A percentile compares a stretch with the other conserved stretches of the same genome.
Conservation (phyloP, 2,797 vertebrate species). For the Coluber constrictor region DNA sequence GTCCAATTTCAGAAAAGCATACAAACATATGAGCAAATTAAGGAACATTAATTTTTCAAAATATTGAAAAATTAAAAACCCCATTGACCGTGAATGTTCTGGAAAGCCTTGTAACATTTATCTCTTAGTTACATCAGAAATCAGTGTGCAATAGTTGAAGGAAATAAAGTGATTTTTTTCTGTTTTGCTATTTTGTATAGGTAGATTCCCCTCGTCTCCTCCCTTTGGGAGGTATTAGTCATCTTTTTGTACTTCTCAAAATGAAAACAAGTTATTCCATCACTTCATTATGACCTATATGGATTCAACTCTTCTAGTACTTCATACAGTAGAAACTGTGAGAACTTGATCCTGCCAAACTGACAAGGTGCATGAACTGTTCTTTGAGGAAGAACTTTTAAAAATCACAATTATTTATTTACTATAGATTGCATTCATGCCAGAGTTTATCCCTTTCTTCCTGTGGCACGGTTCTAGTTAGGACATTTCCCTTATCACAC, state of each 20-base stretch:
- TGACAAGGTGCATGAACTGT: background rate
- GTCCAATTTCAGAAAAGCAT: background rate
- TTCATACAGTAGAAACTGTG: background rate
- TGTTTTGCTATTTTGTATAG: background rate
- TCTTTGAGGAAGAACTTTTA: background rate
- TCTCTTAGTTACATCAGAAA: background rate
- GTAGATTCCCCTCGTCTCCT: background rate
- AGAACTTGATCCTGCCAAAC: background rate
- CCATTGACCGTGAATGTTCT: background rate
- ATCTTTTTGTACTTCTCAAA: background rate
- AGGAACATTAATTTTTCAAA: background rate
- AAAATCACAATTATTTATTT: background rate
- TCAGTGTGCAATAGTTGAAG: background rate
- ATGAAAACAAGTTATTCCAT: background rate
- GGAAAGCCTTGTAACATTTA: background rate
- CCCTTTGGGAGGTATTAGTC: background rate
- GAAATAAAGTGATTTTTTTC: background rate
- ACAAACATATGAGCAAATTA: background rate
- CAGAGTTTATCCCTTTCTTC: background rate
- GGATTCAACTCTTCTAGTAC: background rate
- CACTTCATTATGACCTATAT: background rate
- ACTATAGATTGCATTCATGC: background rate
- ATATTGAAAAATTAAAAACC: background rate
- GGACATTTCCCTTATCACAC: background rate
- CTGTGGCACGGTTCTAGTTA: background rate